Evolutionary conservation across 2,113 vertebrate species (phyloP).

Genomic region (Asarcornis scutulata): DNA sequence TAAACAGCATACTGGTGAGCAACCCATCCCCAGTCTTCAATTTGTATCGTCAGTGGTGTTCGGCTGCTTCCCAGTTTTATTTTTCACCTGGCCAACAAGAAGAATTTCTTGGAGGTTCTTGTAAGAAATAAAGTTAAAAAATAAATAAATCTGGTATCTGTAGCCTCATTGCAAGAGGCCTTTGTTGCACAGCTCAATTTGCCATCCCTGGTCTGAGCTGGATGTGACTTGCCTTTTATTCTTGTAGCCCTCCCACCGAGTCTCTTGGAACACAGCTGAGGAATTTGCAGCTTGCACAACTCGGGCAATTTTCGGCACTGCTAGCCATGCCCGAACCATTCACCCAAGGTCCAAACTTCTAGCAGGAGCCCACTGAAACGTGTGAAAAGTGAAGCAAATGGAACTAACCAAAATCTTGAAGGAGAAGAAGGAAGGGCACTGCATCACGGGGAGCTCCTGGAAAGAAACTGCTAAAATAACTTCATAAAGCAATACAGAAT

Average conservation of each 20-base stretch:
- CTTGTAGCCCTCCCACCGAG: not conserved
- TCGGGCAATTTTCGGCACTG: rapidly evolving
- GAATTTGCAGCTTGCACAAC: too few species aligned
- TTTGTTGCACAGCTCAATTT: not conserved
- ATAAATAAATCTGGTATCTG: not conserved
- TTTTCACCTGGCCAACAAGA: not conserved
- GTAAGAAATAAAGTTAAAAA: not conserved
- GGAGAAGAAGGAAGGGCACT: not conserved
- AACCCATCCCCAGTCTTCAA: not conserved
- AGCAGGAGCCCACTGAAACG: not conserved
- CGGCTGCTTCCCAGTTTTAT: not conserved
- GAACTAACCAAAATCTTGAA: not conserved
- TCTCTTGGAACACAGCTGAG: rapidly evolving
- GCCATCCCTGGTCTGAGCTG: not conserved
- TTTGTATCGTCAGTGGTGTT: not conserved
- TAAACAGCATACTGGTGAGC: not conserved
- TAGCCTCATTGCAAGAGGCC: rapidly evolving
- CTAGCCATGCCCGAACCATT: not conserved
- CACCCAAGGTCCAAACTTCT: not conserved
- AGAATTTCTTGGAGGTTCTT: rapidly evolving
- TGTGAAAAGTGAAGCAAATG: not conserved
- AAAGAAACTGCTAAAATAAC: not conserved
- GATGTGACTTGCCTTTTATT: not conserved
- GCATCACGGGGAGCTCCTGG: not conserved
- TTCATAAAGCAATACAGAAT: not conserved